A percentile compares a stretch with the other conserved stretches of the same genome.
phyloP scores from a whole-genome alignment of 2,113 vertebrate genomes.

The Myocastor coypus region DNA sequence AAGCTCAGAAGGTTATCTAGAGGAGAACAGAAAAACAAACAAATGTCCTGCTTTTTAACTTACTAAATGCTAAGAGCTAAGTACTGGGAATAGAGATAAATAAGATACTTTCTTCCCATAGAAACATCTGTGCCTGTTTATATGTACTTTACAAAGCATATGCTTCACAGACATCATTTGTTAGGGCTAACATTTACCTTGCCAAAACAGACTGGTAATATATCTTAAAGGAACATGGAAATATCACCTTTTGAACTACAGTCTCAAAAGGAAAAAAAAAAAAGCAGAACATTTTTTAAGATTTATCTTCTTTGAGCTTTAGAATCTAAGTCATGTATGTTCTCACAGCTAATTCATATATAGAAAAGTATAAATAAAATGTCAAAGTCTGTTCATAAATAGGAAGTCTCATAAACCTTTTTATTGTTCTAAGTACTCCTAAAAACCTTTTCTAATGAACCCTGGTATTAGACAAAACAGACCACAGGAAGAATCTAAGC shows the following conservation, averaged over 20 bases:
- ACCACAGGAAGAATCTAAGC: not conserved
- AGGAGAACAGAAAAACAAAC: not conserved
- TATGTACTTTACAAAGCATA: constrained; percentile 64
- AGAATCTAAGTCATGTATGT: not conserved
- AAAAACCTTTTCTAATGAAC: not conserved
- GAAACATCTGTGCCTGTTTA: constrained; percentile 71
- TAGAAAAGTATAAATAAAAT: constrained; percentile 1
- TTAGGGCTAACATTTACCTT: constrained; percentile 77
- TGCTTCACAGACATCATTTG: constrained; percentile 73
- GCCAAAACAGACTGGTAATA: constrained; percentile 69
- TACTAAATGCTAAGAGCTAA: not conserved
- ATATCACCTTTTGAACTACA: constrained; percentile 22
- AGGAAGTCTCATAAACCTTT: not conserved
- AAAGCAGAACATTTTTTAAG: not conserved
- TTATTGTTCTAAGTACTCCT: not conserved
- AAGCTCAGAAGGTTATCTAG: not conserved
- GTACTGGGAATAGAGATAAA: not conserved
- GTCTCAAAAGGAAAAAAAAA: constrained; percentile 22
- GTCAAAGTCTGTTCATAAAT: not conserved
- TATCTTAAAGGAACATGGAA: constrained; percentile 56
- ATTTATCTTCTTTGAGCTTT: not conserved
- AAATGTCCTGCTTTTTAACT: too few species aligned
- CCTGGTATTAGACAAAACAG: not conserved
- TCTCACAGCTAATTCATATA: not conserved
- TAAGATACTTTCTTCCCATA: constrained; percentile 46